Evolutionary conservation across 1,140 invertebrate genomes (phyloP), one percentile per base, ranked within the genome.

Genomic region (Venustaconcha ellipsiformis): DNA sequence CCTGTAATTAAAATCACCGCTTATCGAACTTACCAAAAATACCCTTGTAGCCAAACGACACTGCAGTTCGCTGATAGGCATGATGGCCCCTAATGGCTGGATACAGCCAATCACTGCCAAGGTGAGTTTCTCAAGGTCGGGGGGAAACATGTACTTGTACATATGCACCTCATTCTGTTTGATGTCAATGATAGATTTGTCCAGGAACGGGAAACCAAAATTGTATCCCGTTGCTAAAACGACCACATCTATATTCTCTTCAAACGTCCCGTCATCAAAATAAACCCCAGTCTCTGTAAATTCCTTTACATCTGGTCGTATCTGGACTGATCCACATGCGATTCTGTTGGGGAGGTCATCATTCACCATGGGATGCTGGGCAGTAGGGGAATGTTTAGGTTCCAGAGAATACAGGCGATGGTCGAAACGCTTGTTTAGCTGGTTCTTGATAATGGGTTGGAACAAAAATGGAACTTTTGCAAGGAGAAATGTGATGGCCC

Each of bases 291-390:
- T 84, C 63, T 86, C 82, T 0, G 85, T 88, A 76, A 91, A 86
- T 57, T 76, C 23, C 20, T 72, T 72, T 26, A 90, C 80, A 78
- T 90, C 86, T 37, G 88, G 82, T 75, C 89, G 90, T 18, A 90
- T 82, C 13, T 83, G 84, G 57, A 92, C 87, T 14, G 87, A 82
- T 2, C 92, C 92, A 68, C 84, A 86, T 20, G 89, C 80, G 37
- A 92, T 88, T n/a, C 91, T 82, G 83, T 92, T 92, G 3, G 91
- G 88, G n/a, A 92, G 79, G n/a, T 91, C 90, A 78, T 92, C 92
- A 78, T 92, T 92, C 2, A 92, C 88, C 37, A 89, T 91, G 2
- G 91, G 89, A 80, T 92, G 92, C 75, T 92, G 91, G 14, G 84
- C 81, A 26, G 89, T 86, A 15, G 90, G 84, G 15, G 86, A 70